phyloP scores from a whole-genome alignment of 2,113 vertebrate genomes.

The Hyperopisus bebe region DNA sequence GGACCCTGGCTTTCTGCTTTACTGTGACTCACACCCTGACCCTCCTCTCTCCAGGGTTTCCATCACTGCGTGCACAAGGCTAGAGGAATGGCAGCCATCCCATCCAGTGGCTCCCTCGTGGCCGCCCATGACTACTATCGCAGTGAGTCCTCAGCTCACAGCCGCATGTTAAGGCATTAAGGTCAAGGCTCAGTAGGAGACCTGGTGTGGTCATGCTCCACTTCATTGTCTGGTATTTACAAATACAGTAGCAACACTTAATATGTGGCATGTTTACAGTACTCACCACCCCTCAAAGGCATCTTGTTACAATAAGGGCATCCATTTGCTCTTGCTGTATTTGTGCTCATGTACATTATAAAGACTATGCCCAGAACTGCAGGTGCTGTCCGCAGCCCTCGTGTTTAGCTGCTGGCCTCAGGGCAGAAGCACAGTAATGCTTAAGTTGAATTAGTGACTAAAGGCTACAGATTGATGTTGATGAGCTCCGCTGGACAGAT shows the following conservation, averaged over 20 bases:
- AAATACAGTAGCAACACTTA: neutral
- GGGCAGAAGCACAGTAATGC: neutral
- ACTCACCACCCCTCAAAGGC: neutral
- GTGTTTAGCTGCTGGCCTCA: neutral
- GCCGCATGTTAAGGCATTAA: neutral
- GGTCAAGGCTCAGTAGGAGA: neutral
- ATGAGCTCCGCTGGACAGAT: neutral
- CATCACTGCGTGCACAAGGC: constrained; percentile 41
- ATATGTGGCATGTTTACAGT: neutral
- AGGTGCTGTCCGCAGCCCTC: neutral
- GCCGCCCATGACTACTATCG: constrained; percentile 89
- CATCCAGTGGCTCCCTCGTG: constrained; percentile 85
- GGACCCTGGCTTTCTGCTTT: neutral
- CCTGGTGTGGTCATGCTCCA: neutral
- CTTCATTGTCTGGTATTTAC: neutral
- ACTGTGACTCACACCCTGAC: neutral
- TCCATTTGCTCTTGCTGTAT: neutral
- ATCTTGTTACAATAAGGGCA: neutral
- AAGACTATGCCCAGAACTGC: neutral
- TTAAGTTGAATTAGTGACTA: neutral
- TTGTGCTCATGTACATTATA: neutral
- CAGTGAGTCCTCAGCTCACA: constrained; percentile 61
- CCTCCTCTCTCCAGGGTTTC: constrained; percentile 32
- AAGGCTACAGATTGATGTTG: neutral
- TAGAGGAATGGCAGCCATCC: constrained; percentile 83